phyloP scores from a whole-genome alignment of 2,797 vertebrate species.

The Zalophus californianus region DNA sequence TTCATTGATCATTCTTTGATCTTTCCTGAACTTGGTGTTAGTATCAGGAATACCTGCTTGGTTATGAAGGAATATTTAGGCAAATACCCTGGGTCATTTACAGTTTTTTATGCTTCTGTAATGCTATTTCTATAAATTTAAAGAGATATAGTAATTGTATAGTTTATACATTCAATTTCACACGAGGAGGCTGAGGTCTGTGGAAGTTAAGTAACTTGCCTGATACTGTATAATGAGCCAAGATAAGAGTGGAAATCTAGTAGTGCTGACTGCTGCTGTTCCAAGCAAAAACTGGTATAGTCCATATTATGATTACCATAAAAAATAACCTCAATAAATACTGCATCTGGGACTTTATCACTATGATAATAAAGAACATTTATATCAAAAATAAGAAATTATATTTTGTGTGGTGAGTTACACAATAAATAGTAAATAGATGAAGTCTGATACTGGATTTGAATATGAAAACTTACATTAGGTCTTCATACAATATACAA shows the following conservation, averaged over 20 bases:
- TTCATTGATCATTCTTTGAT: neutral
- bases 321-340: neutral
- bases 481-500: neutral
- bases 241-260: neutral
- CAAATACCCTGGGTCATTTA: neutral
- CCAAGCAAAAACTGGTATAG: neutral
- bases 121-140: neutral
- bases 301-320: neutral
- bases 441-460: neutral
- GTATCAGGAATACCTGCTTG: neutral
- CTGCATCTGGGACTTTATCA: neutral
- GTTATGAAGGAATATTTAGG: conserved; percentile 1
- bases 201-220: neutral
- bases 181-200: neutral
- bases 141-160: neutral
- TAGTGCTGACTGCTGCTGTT: neutral
- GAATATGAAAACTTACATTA: neutral
- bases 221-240: neutral
- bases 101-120: neutral
- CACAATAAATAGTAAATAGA: neutral
- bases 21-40: neutral
- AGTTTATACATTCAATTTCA: neutral
- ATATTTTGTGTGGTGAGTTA: conserved; percentile 2
- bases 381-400: conserved; percentile 7
- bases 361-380: neutral